These are phyloP conservation scores for Parus major DNA, from an alignment of 2,113 vertebrate genomes.

Conservation along the genomic window DNA sequence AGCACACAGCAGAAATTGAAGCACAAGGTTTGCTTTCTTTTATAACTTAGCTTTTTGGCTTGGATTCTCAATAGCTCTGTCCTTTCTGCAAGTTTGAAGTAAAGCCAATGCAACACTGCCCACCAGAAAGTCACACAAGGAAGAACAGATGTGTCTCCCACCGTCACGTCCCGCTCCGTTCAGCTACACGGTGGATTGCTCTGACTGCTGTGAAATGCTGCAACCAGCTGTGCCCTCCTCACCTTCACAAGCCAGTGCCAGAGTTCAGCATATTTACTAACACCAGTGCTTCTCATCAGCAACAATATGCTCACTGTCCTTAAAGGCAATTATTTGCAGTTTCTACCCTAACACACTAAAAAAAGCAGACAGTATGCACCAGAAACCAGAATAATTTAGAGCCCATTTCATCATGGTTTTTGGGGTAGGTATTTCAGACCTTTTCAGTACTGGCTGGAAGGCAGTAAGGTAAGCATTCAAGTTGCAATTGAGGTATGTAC, in stretches of 20 bases:
- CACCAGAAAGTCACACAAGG: background rate
- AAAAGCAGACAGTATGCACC: background rate
- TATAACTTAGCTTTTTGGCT: slow-evolving; percentile 44
- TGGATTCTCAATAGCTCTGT: slow-evolving; percentile 28
- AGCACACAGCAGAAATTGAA: slow-evolving; percentile 38
- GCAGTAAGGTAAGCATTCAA: background rate
- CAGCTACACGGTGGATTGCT: accelerated
- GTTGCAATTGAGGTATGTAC: background rate
- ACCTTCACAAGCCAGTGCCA: background rate
- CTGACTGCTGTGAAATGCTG: no score
- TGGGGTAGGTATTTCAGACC: background rate
- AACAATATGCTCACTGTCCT: background rate
- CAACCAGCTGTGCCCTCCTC: background rate
- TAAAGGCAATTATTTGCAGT: background rate
- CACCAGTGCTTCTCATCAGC: background rate
- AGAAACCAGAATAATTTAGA: background rate
- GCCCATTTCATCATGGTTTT: background rate
- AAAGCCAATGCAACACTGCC: slow-evolving; percentile 32
- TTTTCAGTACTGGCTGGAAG: background rate
- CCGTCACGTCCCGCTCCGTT: accelerated
- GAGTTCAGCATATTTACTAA: background rate
- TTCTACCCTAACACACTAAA: background rate
- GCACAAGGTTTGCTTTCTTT: slow-evolving; percentile 31
- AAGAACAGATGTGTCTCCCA: slow-evolving; percentile 13
- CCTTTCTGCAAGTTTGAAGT: slow-evolving; percentile 46